Conservation (phyloP, 2,888 invertebrate genomes). For the Acronicta psi region DNA sequence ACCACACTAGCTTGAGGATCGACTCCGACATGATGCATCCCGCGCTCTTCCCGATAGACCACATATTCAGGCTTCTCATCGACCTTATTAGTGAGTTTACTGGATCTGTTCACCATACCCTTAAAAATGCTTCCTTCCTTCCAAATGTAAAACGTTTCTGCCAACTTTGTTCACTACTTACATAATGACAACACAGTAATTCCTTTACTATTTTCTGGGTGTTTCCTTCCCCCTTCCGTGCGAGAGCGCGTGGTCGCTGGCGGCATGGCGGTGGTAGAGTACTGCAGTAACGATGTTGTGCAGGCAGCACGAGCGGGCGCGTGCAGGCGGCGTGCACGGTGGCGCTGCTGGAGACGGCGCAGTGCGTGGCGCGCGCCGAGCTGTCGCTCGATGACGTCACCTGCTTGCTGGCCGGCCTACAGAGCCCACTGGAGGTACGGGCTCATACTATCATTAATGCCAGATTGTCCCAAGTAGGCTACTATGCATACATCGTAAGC, state of each 20-base stretch:
- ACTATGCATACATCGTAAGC: no score
- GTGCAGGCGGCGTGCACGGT: conserved; percentile 94
- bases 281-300: not conserved
- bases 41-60: conserved; percentile 93
- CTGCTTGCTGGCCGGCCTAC: conserved; percentile 93
- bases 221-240: no score
- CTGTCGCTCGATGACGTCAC: conserved; percentile 91
- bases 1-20: conserved; percentile 90
- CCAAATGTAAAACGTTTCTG: no score
- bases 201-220: no score
- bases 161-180: no score
- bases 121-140: no score
- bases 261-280: no score
- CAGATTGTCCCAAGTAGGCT: no score
- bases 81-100: conserved; percentile 91
- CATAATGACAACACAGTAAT: no score
- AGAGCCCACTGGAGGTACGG: conserved; percentile 90
- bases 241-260: no score
- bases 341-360: conserved; percentile 94
- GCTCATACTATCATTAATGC: not conserved
- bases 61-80: conserved; percentile 94
- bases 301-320: conserved; percentile 90
- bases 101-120: not conserved
- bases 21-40: conserved; percentile 91
- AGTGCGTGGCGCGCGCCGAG: conserved; percentile 92